Evolutionary conservation across 1,140 invertebrate genomes (phyloP), one percentile per base, ranked within the genome.

Genomic region (Sesamia nonagrioides): DNA sequence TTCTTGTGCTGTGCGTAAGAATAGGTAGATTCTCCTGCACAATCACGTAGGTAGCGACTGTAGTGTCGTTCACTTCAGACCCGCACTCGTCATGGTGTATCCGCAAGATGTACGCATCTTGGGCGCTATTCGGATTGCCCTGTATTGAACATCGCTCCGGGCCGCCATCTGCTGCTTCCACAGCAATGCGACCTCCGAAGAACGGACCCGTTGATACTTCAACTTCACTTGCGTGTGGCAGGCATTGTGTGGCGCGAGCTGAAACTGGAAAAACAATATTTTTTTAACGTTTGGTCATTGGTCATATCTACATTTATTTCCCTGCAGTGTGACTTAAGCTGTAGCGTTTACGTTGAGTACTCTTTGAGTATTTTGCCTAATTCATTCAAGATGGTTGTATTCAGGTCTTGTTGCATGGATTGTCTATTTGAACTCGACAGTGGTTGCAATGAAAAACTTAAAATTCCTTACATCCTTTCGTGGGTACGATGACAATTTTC

Each of bases 11-110:
- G 85, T 98, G 97, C 0, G 97, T 98, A 9, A 98, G 95, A 79
- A 98, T 97, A 0, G 97, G 97, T 42, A 97, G 90, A 89, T 97
- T 97, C 88, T 98, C 97, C 86, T 98, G 97, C 6, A 98, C 97
- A 6, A 97, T 96, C 18, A 98, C 97, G 86, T 97, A 97, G 0
- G 97, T 97, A 56, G 96, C 97, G 77, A 97, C 97, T 2, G 96
- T 97, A 74, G 96, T 97, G 6, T 96, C 95, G 68, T 97, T 97
- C 2, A 97, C 96, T 80, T 96, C 95, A 54, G 97, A 97, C n/a
- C 97, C 97, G 82, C 97, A 98, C 76, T 96, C 95, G 17, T 96
- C 95, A 84, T 98, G 97, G 86, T 97, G 96, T 63, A 98, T 98
- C 58, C 96, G 93, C 74, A 98, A 94, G 1, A 96, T 96, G 90